Conservation (phyloP, 2,113 vertebrate species). For the Bungarus multicinctus region DNA sequence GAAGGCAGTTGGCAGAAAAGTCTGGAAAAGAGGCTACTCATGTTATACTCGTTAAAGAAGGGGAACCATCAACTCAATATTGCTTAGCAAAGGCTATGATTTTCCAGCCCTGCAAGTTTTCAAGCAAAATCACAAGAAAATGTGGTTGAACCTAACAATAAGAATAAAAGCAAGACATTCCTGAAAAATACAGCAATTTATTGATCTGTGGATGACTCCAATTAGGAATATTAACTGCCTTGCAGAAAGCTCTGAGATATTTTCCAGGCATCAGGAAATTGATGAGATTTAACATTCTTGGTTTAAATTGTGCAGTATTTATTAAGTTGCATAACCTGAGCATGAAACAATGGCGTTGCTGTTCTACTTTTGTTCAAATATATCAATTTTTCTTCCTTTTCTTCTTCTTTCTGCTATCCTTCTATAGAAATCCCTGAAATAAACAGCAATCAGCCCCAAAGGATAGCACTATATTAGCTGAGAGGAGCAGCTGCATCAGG, state of each 20-base stretch:
- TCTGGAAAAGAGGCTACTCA: constrained; percentile 21
- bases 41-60: constrained; percentile 40
- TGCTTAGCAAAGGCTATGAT: constrained; percentile 6
- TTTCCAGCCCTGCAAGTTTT: neutral
- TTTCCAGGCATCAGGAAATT: neutral
- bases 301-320: neutral
- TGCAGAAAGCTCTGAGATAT: neutral
- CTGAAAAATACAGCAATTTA: neutral
- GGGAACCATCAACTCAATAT: constrained; percentile 41
- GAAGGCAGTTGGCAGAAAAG: constrained; percentile 40
- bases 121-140: neutral
- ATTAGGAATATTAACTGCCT: constrained; percentile 19
- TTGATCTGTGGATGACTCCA: neutral
- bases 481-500: neutral
- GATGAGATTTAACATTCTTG: neutral
- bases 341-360: neutral
- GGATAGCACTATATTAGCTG: neutral
- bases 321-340: neutral
- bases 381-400: neutral
- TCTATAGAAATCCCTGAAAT: neutral
- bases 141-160: neutral
- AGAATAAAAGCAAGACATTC: neutral
- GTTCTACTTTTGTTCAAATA: neutral
- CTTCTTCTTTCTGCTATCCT: neutral
- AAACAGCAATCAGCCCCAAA: neutral